Evolutionary conservation across 2,113 vertebrate genomes (phyloP).

Genomic region (Percina caprodes): DNA sequence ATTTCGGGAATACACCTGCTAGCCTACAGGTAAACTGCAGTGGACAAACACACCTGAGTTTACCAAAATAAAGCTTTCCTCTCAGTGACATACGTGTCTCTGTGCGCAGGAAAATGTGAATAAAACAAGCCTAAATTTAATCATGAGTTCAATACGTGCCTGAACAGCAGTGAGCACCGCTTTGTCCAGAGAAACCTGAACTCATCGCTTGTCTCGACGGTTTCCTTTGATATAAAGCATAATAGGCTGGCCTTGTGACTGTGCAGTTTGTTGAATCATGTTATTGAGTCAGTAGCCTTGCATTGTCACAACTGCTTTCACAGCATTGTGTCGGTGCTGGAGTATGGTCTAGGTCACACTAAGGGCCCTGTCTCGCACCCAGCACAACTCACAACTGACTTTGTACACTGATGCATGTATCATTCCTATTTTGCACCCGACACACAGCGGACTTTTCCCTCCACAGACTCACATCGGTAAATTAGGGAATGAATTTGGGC

Average conservation of each 20-base stretch:
- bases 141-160: not conserved
- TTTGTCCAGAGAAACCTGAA: not conserved
- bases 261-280: not conserved
- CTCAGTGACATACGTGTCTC: not conserved
- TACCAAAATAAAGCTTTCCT: fast-evolving
- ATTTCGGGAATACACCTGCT: constrained; percentile 1
- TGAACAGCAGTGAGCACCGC: not conserved
- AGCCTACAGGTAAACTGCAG: not conserved
- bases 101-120: not conserved
- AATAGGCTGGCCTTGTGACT: not conserved
- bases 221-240: not conserved
- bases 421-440: too few species aligned
- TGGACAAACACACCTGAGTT: not conserved
- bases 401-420: too few species aligned
- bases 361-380: too few species aligned
- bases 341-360: too few species aligned
- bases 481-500: too few species aligned
- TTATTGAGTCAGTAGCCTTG: not conserved
- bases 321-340: too few species aligned
- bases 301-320: too few species aligned
- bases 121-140: not conserved
- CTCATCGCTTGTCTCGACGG: not conserved
- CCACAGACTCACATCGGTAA: too few species aligned
- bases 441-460: too few species aligned
- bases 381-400: too few species aligned